Percentiles rank a stretch among this genome's conserved stretches.
These are phyloP conservation scores for Mallotus villosus DNA, from an alignment of 2,797 vertebrate species.

Conservation along the genomic window DNA sequence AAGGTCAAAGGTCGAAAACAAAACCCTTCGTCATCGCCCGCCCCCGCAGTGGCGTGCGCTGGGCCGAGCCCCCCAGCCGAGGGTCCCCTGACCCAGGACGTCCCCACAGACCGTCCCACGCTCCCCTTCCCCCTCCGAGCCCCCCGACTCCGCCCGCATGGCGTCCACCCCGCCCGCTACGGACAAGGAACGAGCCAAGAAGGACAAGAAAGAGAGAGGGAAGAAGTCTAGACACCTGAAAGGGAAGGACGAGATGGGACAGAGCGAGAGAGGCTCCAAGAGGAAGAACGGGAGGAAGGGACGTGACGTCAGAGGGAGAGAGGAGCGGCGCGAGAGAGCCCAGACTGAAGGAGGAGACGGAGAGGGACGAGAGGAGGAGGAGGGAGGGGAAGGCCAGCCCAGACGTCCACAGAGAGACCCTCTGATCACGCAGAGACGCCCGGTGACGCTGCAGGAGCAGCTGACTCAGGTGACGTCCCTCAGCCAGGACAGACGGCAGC, in stretches of 20 bases:
- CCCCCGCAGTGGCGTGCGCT: conserved; percentile 42
- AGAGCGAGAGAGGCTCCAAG: conserved; percentile 29
- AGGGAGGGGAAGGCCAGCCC: conserved; percentile 28
- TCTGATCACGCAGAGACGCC: conserved; percentile 37
- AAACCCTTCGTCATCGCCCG: conserved; percentile 41
- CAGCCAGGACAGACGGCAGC: conserved; percentile 62
- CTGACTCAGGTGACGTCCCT: conserved; percentile 50
- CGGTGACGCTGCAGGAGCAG: conserved; percentile 51
- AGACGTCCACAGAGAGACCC: conserved; percentile 35
- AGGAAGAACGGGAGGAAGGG: conserved; percentile 55
- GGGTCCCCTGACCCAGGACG: conserved; percentile 38
- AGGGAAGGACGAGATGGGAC: conserved; percentile 52
- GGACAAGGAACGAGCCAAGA: not conserved
- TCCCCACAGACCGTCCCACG: conserved; percentile 53
- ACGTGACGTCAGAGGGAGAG: conserved; percentile 54
- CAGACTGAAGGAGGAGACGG: conserved; percentile 45
- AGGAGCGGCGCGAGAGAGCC: conserved; percentile 45
- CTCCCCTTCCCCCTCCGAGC: conserved; percentile 50
- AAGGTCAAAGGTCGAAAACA: conserved; percentile 80
- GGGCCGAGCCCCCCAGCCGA: conserved; percentile 39
- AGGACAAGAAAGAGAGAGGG: conserved; percentile 33
- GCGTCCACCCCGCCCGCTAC: conserved; percentile 10
- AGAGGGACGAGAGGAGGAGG: conserved; percentile 58
- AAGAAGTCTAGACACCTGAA: conserved; percentile 66
- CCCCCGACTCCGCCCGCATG: conserved; percentile 29